These are phyloP conservation scores for Discoglossus pictus DNA, from an alignment of 2,797 vertebrate species.

Conservation along the genomic window DNA sequence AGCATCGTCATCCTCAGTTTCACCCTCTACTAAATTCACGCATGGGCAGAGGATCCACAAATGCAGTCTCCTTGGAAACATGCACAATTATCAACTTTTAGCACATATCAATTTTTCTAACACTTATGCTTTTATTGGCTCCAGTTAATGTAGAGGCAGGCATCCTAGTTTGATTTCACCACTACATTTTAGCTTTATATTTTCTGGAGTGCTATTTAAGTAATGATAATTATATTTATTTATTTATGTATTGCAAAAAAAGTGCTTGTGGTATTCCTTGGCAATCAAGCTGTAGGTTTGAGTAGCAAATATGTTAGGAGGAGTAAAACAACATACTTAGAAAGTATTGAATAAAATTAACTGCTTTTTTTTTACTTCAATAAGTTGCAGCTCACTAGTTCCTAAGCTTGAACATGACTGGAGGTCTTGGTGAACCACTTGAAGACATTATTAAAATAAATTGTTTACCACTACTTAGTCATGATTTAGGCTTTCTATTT, in stretches of 20 bases:
- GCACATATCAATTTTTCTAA: neutral
- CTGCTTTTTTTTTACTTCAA: no score
- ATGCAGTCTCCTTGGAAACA: conserved; percentile 8
- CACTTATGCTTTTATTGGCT: no score
- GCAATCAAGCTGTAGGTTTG: neutral
- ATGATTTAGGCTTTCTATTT: no score
- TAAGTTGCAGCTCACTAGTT: no score
- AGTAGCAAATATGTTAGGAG: neutral
- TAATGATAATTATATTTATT: conserved; percentile 12
- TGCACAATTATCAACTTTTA: neutral
- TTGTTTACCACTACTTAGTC: no score
- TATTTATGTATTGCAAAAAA: neutral
- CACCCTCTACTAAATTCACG: no score
- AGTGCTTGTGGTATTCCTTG: neutral
- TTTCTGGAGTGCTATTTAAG: neutral
- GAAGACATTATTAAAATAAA: no score
- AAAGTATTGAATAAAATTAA: no score
- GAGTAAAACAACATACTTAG: no score
- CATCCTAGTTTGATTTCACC: neutral
- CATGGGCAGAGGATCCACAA: neutral
- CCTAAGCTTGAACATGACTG: no score
- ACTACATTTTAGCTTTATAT: neutral
- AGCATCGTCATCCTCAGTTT: no score
- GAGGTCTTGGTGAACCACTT: no score
- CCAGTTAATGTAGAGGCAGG: neutral